Evolutionary conservation across 2,888 invertebrate genomes (phyloP), one percentile per base, ranked within the genome.

Genomic region (Julus scanicus): DNA sequence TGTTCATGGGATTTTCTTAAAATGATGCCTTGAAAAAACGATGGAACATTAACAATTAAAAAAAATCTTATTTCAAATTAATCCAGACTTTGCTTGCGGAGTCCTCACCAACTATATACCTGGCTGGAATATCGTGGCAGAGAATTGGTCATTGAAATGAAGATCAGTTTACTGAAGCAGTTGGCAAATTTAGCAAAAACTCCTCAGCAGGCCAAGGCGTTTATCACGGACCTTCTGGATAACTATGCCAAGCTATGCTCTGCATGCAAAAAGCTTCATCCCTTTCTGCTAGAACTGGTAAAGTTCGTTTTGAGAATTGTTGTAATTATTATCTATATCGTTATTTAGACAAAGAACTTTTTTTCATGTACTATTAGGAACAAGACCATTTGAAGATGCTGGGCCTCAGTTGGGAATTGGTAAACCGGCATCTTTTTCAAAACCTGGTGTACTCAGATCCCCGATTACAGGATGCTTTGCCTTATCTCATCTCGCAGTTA

Each of bases 341-440:
- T 37, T 88, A 85, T 49, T 49, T 37, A 80, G 11, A 20, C 17
- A 40, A 15, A 11, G 2, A 84, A 8, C 39, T 37, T 84, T 6
- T 13, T 53, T 89, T 88, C 84, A 29, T 44, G 84, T 15, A 90
- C 91, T 8, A 20, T 8, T 91, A 92, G 92, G 94, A 95, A 91
- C 92, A 93, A 88, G 93, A 94, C 89, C 94, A 95, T 91, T 92
- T 95, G 89, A 93, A 94, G 90, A 94, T 94, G 90, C 95, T 95
- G 91, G 94, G 94, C 90, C 93, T 95, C 86, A 94, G 94, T 8
- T 95, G 95, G 95, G 94, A 94, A 90, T 93, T 94, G 90, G 94
- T 95, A 89, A 95, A 95, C 92, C 94, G 95, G 90, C 94, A 94
- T 90, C 93, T 95, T 89, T 95, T 95, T 92, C 95, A 95, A 90